Conservation (phyloP, 2,113 vertebrate genomes). For the Aspiorhynchus laticeps region DNA sequence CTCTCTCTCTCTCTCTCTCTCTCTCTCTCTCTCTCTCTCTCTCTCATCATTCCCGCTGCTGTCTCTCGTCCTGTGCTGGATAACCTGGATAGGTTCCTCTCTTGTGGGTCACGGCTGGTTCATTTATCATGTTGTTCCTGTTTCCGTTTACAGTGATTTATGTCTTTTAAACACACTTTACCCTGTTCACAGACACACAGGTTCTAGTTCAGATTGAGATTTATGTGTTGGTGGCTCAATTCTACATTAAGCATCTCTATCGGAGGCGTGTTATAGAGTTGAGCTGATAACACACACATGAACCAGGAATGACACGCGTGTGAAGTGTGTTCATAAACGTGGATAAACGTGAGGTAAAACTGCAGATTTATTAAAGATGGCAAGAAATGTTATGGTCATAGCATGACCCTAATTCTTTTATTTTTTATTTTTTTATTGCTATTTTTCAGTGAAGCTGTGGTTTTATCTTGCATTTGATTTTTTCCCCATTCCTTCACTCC, state of each 20-base stretch:
- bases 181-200: conserved; percentile 58
- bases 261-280: background rate
- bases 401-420: too few relatives aligned
- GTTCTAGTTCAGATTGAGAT: background rate
- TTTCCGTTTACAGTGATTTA: conserved; percentile 76
- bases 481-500: too few relatives aligned
- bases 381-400: too few relatives aligned
- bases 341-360: too few relatives aligned
- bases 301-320: background rate
- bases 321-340: background rate
- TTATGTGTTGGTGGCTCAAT: background rate
- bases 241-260: background rate
- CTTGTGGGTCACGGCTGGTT: conserved; percentile 70
- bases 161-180: conserved; percentile 60
- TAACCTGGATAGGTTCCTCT: conserved; percentile 75
- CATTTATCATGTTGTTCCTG: conserved; percentile 81
- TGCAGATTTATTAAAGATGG: background rate
- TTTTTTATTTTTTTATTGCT: too few relatives aligned
- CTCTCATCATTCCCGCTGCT: background rate
- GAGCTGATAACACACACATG: background rate
- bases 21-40: background rate
- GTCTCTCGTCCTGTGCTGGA: conserved; percentile 50
- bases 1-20: background rate
- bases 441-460: too few relatives aligned
- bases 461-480: too few relatives aligned